A percentile compares a stretch with the other conserved stretches of the same genome.
Evolutionary conservation across 2,113 vertebrate genomes (phyloP).

Genomic region (Peromyscus polionotus): DNA sequence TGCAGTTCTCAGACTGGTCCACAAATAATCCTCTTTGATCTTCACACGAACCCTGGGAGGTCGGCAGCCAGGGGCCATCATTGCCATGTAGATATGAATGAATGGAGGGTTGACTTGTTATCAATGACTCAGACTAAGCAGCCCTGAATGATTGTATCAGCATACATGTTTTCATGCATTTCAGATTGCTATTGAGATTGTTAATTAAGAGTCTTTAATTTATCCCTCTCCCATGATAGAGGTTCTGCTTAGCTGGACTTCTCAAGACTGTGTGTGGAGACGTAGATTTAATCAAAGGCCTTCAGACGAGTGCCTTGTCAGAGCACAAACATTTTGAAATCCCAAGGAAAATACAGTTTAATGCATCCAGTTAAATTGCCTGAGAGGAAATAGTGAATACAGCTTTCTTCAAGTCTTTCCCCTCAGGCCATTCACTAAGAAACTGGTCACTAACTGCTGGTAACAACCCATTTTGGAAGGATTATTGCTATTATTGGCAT

Average conservation of each 20-base stretch:
- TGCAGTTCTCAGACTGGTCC: neutral
- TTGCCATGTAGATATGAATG: neutral
- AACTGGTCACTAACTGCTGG: constrained; percentile 90
- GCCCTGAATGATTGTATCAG: fast-evolving
- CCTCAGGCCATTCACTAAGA: constrained; percentile 91
- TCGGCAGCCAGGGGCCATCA: fast-evolving
- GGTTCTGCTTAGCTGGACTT: constrained; percentile 49
- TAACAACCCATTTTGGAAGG: constrained; percentile 87
- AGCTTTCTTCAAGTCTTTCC: constrained; percentile 87
- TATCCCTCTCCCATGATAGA: neutral
- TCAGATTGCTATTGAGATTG: constrained; percentile 29
- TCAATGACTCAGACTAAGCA: constrained; percentile 35
- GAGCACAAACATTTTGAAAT: constrained; percentile 86
- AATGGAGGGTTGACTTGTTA: neutral
- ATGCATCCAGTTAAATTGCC: constrained; percentile 89
- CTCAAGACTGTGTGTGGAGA: constrained; percentile 50
- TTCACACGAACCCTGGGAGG: neutral
- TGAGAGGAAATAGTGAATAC: constrained; percentile 88
- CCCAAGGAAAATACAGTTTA: constrained; percentile 87
- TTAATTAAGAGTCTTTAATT: constrained; percentile 70
- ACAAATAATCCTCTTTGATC: neutral
- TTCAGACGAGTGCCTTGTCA: constrained; percentile 85
- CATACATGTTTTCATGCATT: neutral
- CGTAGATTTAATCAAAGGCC: constrained; percentile 66
- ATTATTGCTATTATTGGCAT: constrained; percentile 87